Evolutionary conservation across 2,888 invertebrate species (phyloP).

Genomic region (Crepidodera aurea): DNA sequence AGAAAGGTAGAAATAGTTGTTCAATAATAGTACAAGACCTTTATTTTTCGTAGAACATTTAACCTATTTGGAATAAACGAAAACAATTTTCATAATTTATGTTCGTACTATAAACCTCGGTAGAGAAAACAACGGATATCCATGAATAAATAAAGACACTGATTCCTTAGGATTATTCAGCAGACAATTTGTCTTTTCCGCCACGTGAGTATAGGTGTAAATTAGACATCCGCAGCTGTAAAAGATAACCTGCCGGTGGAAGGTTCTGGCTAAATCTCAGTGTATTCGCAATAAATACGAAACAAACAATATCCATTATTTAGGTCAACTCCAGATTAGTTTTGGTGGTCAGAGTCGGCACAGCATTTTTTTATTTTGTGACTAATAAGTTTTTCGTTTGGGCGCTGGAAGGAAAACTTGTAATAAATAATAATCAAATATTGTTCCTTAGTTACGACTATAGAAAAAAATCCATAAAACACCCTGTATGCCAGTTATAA

Average conservation of each 20-base stretch:
- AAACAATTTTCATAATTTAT: neutral
- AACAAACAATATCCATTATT: conserved; percentile 60
- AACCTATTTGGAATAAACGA: no score
- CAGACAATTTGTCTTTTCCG: conserved; percentile 19
- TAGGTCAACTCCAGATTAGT: conserved; percentile 56
- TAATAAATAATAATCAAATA: no score
- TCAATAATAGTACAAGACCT: no score
- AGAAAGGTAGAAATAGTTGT: no score
- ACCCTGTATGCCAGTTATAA: no score
- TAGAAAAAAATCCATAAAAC: no score
- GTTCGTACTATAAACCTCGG: neutral
- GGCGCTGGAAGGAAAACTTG: no score
- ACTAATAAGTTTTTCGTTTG: no score
- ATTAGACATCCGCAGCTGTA: conserved; percentile 31
- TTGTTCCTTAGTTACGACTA: no score
- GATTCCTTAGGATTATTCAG: conserved; percentile 20
- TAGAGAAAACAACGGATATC: neutral
- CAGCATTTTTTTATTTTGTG: neutral
- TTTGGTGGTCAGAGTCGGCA: conserved; percentile 40
- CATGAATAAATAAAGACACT: conserved; percentile 23
- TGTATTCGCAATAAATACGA: conserved; percentile 52
- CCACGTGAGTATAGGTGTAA: conserved; percentile 28
- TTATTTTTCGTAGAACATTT: no score
- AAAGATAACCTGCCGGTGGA: conserved; percentile 34
- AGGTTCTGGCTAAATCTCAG: conserved; percentile 23